These are phyloP conservation scores for Ceryle rudis DNA, from an alignment of 2,797 vertebrate genomes.

Conservation along the genomic window DNA sequence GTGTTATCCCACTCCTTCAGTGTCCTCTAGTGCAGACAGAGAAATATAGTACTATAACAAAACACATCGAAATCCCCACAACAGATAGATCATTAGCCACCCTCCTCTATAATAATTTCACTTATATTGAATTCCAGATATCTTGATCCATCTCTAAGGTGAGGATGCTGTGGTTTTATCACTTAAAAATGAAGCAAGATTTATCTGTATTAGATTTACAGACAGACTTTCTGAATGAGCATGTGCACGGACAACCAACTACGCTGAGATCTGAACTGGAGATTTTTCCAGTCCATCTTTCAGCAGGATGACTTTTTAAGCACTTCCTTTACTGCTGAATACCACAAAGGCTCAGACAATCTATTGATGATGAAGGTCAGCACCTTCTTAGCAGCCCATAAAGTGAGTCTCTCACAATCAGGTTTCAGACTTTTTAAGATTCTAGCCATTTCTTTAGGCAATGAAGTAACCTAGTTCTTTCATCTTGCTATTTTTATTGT, in stretches of 20 bases:
- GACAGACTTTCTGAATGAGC: constrained; percentile 45
- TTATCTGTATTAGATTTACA: constrained; percentile 49
- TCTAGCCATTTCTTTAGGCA: constrained; percentile 52
- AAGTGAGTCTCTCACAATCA: constrained; percentile 51
- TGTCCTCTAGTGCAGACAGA: not conserved
- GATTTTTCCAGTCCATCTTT: constrained; percentile 72
- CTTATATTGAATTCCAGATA: constrained; percentile 44
- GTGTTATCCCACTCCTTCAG: not conserved
- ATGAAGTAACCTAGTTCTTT: constrained; percentile 58
- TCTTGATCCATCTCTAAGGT: constrained; percentile 43
- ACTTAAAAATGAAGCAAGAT: constrained; percentile 53
- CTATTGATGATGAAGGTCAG: constrained; percentile 75
- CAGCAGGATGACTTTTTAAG: constrained; percentile 65
- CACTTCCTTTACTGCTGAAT: constrained; percentile 70
- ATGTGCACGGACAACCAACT: constrained; percentile 3
- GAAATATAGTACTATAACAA: not conserved
- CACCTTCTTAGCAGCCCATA: constrained; percentile 69
- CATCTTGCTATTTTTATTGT: constrained; percentile 66
- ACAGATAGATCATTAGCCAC: constrained; percentile 40
- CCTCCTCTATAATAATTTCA: constrained; percentile 33
- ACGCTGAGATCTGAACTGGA: constrained; percentile 37
- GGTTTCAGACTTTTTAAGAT: constrained; percentile 67
- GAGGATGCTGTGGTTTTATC: constrained; percentile 36
- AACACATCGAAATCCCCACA: not conserved
- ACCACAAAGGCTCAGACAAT: constrained; percentile 55